These are phyloP conservation scores for Deladenus siricidicola DNA, from an alignment of 2,888 invertebrate species.

Conservation along the genomic window DNA sequence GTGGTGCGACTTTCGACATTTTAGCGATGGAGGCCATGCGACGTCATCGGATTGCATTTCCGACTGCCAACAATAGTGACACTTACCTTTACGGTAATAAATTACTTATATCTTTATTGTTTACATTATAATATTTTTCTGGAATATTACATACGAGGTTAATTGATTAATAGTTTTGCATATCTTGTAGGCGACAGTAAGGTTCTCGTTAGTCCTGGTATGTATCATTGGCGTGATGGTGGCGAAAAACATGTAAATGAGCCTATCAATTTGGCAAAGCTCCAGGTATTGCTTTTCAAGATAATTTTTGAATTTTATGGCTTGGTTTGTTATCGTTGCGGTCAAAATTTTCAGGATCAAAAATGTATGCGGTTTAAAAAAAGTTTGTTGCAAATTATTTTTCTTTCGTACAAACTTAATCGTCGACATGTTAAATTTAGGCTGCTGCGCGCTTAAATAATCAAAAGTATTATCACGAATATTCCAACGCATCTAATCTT, in stretches of 20 bases:
- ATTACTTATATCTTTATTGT: neutral
- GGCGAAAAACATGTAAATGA: constrained; percentile 98
- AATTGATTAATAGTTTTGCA: neutral
- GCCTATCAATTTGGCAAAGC: constrained; percentile 71
- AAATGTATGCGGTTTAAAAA: too few relatives aligned
- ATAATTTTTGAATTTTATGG: neutral
- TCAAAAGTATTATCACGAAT: constrained; percentile 72
- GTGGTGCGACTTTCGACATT: constrained; percentile 83
- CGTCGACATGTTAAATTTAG: too few relatives aligned
- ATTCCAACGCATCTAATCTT: constrained; percentile 75
- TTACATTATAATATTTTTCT: neutral
- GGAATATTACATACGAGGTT: neutral
- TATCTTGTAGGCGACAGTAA: constrained; percentile 62
- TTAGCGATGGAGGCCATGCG: constrained; percentile 57
- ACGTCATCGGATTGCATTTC: constrained; percentile 48
- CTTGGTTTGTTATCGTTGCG: neutral
- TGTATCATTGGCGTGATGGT: constrained; percentile 79
- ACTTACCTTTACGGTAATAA: constrained; percentile 32
- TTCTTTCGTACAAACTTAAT: neutral
- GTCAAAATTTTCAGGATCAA: too few relatives aligned
- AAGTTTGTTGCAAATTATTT: too few relatives aligned
- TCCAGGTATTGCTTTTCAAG: constrained; percentile 63
- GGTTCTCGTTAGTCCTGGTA: constrained; percentile 71
- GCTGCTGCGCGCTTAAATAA: constrained; percentile 79
- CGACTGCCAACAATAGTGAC: constrained; percentile 32